phyloP scores from a whole-genome alignment of 1,140 invertebrate genomes.

The Drosophila obscura region DNA sequence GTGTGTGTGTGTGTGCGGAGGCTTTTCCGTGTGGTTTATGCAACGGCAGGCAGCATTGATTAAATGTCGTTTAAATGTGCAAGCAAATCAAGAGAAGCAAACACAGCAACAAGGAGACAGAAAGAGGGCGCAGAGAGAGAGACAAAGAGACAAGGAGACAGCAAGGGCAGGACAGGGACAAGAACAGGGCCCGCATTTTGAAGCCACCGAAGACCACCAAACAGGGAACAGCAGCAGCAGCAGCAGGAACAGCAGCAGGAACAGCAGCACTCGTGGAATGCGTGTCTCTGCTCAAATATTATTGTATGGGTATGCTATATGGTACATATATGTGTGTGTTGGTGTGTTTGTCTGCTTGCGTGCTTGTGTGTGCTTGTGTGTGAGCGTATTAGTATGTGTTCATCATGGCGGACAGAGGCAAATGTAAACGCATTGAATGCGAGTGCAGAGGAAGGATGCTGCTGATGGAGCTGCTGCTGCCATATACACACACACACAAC shows the following conservation, averaged over 20 bases:
- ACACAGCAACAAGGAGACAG: not conserved
- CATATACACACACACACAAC: constrained; percentile 18
- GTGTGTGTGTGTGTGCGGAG: constrained; percentile 15
- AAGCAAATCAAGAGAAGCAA: constrained; percentile 64
- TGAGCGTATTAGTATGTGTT: constrained; percentile 10
- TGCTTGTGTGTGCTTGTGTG: not conserved
- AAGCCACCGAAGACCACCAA: constrained; percentile 16
- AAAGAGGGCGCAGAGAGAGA: no score
- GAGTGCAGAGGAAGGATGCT: no score
- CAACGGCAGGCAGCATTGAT: constrained; percentile 63
- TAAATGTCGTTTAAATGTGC: constrained; percentile 78
- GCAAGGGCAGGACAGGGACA: not conserved
- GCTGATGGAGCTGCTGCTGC: constrained; percentile 13
- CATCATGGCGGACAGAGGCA: constrained; percentile 9
- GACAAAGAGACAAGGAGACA: not conserved
- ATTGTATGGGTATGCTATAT: constrained; percentile 19
- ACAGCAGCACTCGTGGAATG: constrained; percentile 26
- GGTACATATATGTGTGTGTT: not conserved
- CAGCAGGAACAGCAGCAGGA: not conserved
- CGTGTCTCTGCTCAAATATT: constrained; percentile 26
- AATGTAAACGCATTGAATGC: constrained; percentile 62
- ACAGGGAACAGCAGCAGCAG: not conserved
- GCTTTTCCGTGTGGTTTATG: constrained; percentile 56
- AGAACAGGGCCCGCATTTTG: constrained; percentile 22
- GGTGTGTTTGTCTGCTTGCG: not conserved